Conservation (phyloP, 2,113 vertebrate genomes). For the Barnardius zonarius region DNA sequence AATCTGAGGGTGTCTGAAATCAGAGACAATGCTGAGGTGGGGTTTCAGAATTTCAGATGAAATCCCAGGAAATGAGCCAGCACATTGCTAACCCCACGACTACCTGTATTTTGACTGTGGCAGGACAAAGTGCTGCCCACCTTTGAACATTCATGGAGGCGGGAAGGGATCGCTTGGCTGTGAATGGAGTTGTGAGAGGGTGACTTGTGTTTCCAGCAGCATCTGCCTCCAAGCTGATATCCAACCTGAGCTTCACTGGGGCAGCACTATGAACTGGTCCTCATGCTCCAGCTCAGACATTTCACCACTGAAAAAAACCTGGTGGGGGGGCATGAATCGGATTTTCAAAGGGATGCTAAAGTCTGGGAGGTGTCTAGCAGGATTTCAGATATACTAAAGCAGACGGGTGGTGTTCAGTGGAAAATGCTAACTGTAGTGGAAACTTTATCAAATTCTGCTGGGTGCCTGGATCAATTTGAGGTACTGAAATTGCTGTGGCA, state of each 20-base stretch:
- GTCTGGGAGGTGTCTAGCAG: not conserved
- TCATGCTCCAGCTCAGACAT: not conserved
- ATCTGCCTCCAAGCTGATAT: not conserved
- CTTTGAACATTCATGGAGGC: accelerated
- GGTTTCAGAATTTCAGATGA: not conserved
- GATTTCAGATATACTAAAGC: not conserved
- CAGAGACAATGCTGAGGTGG: not conserved
- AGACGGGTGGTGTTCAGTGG: not conserved
- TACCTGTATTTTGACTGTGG: not conserved
- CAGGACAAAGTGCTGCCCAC: not conserved
- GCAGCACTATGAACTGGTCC: not conserved
- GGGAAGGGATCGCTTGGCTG: accelerated
- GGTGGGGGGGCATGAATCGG: not conserved
- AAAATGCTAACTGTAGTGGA: not conserved
- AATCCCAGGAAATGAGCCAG: not conserved
- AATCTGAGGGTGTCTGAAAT: not conserved
- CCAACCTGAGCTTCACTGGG: not conserved
- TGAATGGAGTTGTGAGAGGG: accelerated
- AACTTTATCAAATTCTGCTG: not conserved
- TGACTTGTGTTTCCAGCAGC: accelerated
- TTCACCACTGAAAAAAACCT: not conserved
- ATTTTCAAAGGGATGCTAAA: not conserved
- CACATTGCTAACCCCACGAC: accelerated
- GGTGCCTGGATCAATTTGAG: not conserved
- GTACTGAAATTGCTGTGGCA: not conserved